phyloP scores from a whole-genome alignment of 2,797 vertebrate species.

The Acestrorhynchus altus region DNA sequence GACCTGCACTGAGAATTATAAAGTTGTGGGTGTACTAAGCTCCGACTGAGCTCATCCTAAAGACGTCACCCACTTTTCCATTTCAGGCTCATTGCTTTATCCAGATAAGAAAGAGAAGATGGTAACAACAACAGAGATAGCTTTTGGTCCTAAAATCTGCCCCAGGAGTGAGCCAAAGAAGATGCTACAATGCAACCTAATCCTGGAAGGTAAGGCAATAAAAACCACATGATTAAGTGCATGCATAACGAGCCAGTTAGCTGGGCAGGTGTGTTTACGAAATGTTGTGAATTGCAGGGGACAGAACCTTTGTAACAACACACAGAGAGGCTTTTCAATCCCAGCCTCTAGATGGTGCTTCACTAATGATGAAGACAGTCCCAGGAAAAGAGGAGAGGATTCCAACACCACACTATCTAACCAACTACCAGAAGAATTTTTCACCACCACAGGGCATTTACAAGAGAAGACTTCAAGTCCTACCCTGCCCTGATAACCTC shows the following conservation, averaged over 20 bases:
- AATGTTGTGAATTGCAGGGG: conserved; percentile 60
- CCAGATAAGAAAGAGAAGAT: conserved; percentile 72
- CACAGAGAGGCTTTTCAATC: conserved; percentile 64
- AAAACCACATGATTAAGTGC: no score
- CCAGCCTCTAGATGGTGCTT: conserved; percentile 51
- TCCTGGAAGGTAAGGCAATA: conserved; percentile 55
- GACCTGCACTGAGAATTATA: no score
- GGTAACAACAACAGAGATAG: conserved; percentile 73
- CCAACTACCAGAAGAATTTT: conserved; percentile 79
- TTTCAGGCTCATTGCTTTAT: conserved; percentile 70
- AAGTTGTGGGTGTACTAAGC: background rate
- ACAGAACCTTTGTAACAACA: conserved; percentile 58
- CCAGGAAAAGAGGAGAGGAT: conserved; percentile 11
- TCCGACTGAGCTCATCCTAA: background rate
- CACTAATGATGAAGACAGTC: conserved; percentile 47
- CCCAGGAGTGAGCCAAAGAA: conserved; percentile 58
- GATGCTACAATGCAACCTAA: conserved; percentile 61
- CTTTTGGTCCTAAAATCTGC: conserved; percentile 64
- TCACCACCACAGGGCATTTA: conserved; percentile 55
- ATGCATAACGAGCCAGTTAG: no score
- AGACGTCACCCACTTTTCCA: background rate
- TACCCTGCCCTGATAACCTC: conserved; percentile 79
- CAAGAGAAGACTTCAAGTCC: conserved; percentile 62
- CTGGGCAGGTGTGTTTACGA: background rate
- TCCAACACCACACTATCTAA: conserved; percentile 55